These are phyloP conservation scores for Apostichopus leukothele DNA, from an alignment of 53 echinoderm and acorn worm genomes.

Conservation along the genomic window DNA sequence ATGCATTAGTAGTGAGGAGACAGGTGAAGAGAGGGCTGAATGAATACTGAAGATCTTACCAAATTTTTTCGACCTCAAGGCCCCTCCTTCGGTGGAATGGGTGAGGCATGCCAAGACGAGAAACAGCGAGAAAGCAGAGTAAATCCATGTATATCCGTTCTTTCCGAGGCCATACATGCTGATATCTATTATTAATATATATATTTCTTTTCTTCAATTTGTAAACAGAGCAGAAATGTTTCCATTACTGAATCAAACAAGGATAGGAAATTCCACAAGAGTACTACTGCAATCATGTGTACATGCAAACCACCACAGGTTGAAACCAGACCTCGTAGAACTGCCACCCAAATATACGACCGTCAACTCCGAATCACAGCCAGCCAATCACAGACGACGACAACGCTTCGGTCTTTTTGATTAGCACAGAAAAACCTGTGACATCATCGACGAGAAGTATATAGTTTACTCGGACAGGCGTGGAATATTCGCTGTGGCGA, in stretches of 20 bases:
- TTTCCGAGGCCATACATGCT: slow-evolving; percentile 21
- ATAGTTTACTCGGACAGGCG: no score
- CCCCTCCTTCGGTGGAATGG: background rate
- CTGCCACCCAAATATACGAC: no score
- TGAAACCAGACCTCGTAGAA: no score
- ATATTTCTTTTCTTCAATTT: background rate
- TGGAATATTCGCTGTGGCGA: no score
- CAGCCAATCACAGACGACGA: no score
- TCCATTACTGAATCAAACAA: background rate
- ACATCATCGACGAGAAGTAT: no score
- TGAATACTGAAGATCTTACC: background rate
- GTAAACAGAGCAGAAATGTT: background rate
- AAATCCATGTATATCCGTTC: slow-evolving; percentile 12
- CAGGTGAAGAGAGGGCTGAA: no score
- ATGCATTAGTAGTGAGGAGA: no score
- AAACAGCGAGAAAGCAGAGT: background rate
- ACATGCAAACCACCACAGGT: background rate
- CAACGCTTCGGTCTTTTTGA: no score
- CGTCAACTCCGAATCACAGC: no score
- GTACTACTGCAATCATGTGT: background rate
- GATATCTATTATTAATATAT: background rate
- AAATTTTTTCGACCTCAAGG: background rate
- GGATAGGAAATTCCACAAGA: no score
- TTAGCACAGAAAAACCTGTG: no score
- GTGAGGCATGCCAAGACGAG: background rate